Evolutionary conservation across 2,797 vertebrate species (phyloP), one percentile per base, ranked within the genome.

Genomic region (Neostethus bicornis): DNA sequence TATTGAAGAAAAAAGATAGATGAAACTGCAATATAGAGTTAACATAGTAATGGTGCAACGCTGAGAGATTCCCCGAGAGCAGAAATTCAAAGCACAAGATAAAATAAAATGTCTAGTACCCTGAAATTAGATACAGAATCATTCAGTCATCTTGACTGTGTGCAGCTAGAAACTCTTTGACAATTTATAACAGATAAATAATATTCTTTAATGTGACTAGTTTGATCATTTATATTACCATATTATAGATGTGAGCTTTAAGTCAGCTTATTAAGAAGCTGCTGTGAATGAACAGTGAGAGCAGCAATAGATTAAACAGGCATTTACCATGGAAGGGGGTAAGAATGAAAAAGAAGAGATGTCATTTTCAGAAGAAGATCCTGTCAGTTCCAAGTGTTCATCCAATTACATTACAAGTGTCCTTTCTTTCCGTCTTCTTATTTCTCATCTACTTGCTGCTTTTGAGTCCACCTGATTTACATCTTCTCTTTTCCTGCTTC

Each of bases 391-490:
- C 63, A 74, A 84, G 79, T 74, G 75, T 68, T 82, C 71, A 70
- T 80, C 74, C 77, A 88, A 85, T 89, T 89, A 87, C 37, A 60
- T 34, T n/a, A 55, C 1, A 34, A 87, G 73, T 69, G 71, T 59
- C 46, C 60, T 59, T 62, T 82, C 58, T 46, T 56, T 39, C 47
- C 21, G 50, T 58, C 45, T 56, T 56, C 52, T 59, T 46, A 11
- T 51, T 69, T 54, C 66, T 58, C 45, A 41, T 41, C 14, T 26
- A 26, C 55, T 62, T 50, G 66, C 28, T 42, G 53, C 52, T 74
- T 62, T 66, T 46, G 12, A 63, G 32, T 70, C 65, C 71, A 79
- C 59, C 73, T 81, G 73, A 77, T 75, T 58, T 38, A 41, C 51
- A 23, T 66, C 53, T 51, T 61, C 20, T 45, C 61, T 49, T 48